A percentile compares a stretch with the other conserved stretches of the same genome.
These are phyloP conservation scores for Adelosebastes latens DNA, from an alignment of 2,797 vertebrate species.

Conservation along the genomic window DNA sequence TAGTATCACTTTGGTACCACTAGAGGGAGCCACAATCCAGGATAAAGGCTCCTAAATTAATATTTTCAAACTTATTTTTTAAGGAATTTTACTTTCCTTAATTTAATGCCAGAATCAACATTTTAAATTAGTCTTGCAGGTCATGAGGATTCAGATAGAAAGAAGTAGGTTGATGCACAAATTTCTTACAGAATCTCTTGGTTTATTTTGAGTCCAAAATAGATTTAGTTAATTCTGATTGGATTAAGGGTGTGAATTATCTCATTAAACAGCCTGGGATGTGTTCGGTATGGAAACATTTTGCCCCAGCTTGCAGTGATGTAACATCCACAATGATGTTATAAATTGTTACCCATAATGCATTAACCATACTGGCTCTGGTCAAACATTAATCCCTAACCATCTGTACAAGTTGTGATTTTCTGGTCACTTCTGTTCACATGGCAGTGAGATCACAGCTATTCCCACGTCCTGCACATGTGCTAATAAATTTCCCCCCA, in stretches of 20 bases:
- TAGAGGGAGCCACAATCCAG: constrained; percentile 24
- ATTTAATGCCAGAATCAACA: background rate
- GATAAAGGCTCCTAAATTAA: background rate
- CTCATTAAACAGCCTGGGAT: background rate
- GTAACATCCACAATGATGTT: background rate
- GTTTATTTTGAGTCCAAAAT: rapidly evolving
- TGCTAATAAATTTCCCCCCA: constrained; percentile 7
- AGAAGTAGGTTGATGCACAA: background rate
- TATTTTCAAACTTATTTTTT: background rate
- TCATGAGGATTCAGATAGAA: background rate
- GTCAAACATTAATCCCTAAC: background rate
- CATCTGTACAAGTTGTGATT: constrained; percentile 6
- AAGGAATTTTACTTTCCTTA: background rate
- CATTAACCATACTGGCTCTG: background rate
- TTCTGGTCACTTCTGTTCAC: constrained; percentile 32
- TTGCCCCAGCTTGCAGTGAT: background rate
- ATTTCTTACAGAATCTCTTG: background rate
- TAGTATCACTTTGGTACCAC: background rate
- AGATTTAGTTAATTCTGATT: background rate
- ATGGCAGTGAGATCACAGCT: constrained; percentile 9
- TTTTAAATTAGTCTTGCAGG: background rate
- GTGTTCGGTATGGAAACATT: background rate
- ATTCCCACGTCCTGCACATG: constrained; percentile 36
- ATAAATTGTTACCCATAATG: background rate
- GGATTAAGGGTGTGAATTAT: background rate